Percentiles rank a stretch among this genome's conserved stretches.
phyloP scores from a whole-genome alignment of 2,888 invertebrate species.

The Cyclophora albipunctata region DNA sequence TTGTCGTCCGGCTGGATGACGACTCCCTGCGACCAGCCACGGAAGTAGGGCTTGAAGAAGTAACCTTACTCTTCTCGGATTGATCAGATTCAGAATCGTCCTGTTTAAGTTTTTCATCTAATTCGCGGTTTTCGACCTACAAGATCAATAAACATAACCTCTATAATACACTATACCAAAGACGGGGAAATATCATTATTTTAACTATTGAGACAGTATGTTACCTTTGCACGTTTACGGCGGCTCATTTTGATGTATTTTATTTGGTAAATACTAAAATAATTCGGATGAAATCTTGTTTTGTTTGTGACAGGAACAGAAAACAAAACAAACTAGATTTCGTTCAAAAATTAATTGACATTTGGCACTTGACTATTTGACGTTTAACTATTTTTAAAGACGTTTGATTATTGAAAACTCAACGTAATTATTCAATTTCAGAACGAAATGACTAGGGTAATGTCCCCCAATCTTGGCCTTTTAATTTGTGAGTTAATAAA shows the following conservation, averaged over 20 bases:
- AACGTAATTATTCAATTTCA: too few relatives aligned
- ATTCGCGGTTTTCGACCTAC: conserved; percentile 71
- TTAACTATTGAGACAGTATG: background rate
- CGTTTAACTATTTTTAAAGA: too few relatives aligned
- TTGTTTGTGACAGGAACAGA: background rate
- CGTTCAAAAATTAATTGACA: background rate
- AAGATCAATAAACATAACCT: conserved; percentile 77
- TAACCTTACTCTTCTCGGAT: conserved; percentile 77
- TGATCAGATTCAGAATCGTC: conserved; percentile 79
- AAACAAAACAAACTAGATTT: background rate
- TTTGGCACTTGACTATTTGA: background rate
- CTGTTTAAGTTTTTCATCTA: conserved; percentile 79
- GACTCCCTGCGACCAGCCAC: conserved; percentile 67
- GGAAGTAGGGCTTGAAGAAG: conserved; percentile 74
- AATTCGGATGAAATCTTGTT: conserved; percentile 1
- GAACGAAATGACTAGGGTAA: too few relatives aligned
- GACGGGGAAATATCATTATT: conserved; percentile 8
- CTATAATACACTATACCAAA: conserved; percentile 14
- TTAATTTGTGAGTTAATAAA: too few relatives aligned
- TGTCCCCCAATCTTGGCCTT: too few relatives aligned
- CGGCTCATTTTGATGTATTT: conserved; percentile 66
- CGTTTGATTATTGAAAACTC: too few relatives aligned
- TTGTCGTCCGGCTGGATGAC: conserved; percentile 64
- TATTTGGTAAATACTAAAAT: background rate
- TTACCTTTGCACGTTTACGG: conserved; percentile 74